Base-by-base conservation (phyloP, 1,140 invertebrate species). In the Antheraea mylitta region DNA sequence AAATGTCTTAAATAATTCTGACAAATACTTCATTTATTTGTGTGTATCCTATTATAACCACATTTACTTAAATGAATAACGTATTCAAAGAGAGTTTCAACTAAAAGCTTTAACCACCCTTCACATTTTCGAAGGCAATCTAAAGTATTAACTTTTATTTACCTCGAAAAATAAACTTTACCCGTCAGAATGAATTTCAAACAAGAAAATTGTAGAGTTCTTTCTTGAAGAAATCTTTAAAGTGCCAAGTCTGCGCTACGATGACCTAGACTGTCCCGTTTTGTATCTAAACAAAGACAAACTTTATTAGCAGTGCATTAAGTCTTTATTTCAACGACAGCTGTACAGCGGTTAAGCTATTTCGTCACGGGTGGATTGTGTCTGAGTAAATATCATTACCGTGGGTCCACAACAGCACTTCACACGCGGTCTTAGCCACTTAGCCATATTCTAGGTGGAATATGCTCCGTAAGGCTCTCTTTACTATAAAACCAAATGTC, bases 311-410 rank as follows among this genome's bases (percentile, higher is more conserved):
- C 7, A 11, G 1, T 48, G 42, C 22, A 30, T 30, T 62, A 60
- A 58, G 58, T 61, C 30, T 11, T 61, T 19, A 65, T 66, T 72
- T 19, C 7, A 22, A 42, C 69, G 37, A 10, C 10, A 11, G 0
- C 4, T 18, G 18, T 58, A 42, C 22, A 18, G 18, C 18, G n/a
- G 38, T 36, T 75, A 64, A 30, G 18, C 62, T 65, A 38, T 78
- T 75, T 75, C 42, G 37, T 53, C 16, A 58, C 65, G 71, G 64
- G 59, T 42, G 36, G 42, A 60, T 36, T 58, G 68, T 66, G 69
- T 72, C 71, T 72, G 68, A 71, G 78, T 78, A 80, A 78, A 78
- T 78, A 78, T 78, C 76, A 80, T 80, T 78, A 80, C 73, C 66
- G 73, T 73, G 59, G 70, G 69, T 77, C 76, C 65, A 77, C 78